These are phyloP conservation scores for Sebastiscus tertius DNA, from an alignment of 2,797 vertebrate species.

Conservation along the genomic window DNA sequence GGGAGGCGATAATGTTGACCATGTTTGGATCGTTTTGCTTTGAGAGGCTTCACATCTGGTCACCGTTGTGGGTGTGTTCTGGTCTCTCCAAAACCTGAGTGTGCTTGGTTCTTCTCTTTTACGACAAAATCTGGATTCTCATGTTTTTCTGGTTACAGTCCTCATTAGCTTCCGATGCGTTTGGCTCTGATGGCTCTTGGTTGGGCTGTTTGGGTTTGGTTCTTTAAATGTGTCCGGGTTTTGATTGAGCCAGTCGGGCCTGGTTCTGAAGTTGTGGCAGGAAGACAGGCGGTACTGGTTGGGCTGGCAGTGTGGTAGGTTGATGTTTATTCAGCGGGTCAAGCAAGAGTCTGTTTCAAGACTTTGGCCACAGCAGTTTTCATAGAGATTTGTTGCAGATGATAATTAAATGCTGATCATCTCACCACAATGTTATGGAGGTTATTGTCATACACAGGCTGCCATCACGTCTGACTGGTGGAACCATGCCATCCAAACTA, in stretches of 20 bases:
- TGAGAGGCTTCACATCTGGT: slow-evolving; percentile 13
- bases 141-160: slow-evolving; percentile 12
- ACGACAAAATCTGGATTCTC: slow-evolving; percentile 6
- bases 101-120: slow-evolving; percentile 16
- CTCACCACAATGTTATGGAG: slow-evolving; percentile 1
- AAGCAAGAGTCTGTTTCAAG: slow-evolving; percentile 19
- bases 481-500: background rate
- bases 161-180: slow-evolving; percentile 10
- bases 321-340: background rate
- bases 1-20: background rate
- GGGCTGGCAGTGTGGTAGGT: slow-evolving; percentile 59
- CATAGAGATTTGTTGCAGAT: slow-evolving; percentile 15
- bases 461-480: background rate
- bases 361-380: slow-evolving; percentile 26
- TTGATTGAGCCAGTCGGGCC: slow-evolving; percentile 1
- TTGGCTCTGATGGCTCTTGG: slow-evolving; percentile 30
- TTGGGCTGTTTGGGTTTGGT: slow-evolving; percentile 24
- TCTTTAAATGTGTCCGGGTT: background rate
- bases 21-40: background rate
- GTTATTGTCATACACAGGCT: background rate
- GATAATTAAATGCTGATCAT: slow-evolving; percentile 12
- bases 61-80: background rate
- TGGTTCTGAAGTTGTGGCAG: slow-evolving; percentile 33
- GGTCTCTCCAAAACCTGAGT: slow-evolving; percentile 39
- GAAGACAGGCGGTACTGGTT: slow-evolving; percentile 50